A percentile compares a stretch with the other conserved stretches of the same genome.
Evolutionary conservation across 2,797 vertebrate species (phyloP).

Genomic region (Sebastes trivittatus): DNA sequence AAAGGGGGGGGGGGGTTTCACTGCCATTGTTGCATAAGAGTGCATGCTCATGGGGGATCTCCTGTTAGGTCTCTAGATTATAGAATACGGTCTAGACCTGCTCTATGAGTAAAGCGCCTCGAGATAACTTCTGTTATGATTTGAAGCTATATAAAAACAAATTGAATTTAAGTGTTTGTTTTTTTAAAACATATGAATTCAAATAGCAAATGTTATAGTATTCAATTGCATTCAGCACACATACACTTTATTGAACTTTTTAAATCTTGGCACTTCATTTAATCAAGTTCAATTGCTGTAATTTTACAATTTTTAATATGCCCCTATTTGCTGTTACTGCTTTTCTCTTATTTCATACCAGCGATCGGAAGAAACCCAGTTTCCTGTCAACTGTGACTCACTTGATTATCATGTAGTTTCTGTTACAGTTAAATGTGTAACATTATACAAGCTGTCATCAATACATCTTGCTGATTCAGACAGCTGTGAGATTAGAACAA

Average conservation of each 20-base stretch:
- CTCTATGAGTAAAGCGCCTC: too few relatives aligned
- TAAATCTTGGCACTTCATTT: background rate
- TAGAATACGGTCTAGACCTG: too few relatives aligned
- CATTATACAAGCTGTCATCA: background rate
- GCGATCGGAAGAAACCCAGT: background rate
- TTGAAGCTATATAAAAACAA: too few relatives aligned
- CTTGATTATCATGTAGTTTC: background rate
- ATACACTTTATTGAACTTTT: background rate
- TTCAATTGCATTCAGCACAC: background rate
- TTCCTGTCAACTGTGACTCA: slow-evolving; percentile 35
- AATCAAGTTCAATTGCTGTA: background rate
- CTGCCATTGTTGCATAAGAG: too few relatives aligned
- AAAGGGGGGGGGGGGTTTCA: too few relatives aligned
- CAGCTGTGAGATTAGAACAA: background rate
- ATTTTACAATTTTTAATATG: background rate
- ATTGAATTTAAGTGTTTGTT: background rate
- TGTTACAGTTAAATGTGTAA: background rate
- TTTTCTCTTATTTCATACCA: background rate
- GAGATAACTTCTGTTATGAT: too few relatives aligned
- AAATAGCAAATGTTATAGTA: background rate
- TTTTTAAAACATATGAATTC: background rate
- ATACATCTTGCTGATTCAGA: background rate
- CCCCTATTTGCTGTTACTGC: background rate
- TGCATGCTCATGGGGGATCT: too few relatives aligned
- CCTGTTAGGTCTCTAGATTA: too few relatives aligned